A percentile compares a stretch with the other conserved stretches of the same genome.
Conservation (phyloP, 2,113 vertebrate species). For the Fregetta grallaria region DNA sequence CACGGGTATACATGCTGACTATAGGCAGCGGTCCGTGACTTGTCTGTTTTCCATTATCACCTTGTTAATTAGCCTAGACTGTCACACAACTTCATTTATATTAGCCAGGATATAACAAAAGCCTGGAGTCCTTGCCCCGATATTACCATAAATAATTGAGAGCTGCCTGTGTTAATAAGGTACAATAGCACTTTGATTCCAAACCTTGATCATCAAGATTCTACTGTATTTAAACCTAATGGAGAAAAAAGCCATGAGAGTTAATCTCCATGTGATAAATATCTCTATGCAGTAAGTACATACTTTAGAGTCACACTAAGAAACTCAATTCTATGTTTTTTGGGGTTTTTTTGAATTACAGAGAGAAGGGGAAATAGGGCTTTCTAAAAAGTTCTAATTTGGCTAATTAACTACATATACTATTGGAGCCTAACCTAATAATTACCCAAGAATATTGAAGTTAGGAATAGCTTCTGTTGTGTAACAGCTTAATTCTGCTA, state of each 20-base stretch:
- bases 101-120: not conserved
- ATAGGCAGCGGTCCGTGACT: not conserved
- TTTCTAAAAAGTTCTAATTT: not conserved
- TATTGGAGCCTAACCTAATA: not conserved
- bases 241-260: not conserved
- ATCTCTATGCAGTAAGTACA: not conserved
- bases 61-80: not conserved
- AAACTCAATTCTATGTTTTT: not conserved
- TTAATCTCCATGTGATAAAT: not conserved
- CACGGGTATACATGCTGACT: rapidly evolving
- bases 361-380: not conserved
- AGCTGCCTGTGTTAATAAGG: not conserved
- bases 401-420: not conserved
- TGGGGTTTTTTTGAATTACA: not conserved
- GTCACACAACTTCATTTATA: not conserved
- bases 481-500: not conserved
- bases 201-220: not conserved
- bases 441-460: not conserved
- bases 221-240: not conserved
- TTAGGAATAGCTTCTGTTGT: not conserved
- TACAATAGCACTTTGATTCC: not conserved
- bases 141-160: not conserved
- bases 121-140: not conserved
- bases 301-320: not conserved
- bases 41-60: not conserved